A percentile compares a stretch with the other conserved stretches of the same genome.
These are phyloP conservation scores for Dysidea cf. avara DNA, from an alignment of 37 sponge, comb jelly and placozoan genomes.

Conservation along the genomic window DNA sequence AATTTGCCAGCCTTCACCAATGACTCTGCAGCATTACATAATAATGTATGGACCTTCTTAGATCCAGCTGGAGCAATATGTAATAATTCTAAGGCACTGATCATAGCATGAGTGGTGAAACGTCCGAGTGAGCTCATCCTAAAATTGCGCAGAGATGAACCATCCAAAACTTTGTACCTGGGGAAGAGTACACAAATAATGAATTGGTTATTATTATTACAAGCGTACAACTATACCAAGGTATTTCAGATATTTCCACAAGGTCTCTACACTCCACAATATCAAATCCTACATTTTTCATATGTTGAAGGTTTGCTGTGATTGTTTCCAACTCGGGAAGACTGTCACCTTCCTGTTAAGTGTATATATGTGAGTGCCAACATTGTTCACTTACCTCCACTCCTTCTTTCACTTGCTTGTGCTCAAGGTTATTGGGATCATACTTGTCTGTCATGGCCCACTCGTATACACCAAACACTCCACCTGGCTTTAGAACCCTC, in stretches of 20 bases:
- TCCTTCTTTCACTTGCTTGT: neutral
- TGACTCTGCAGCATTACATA: neutral
- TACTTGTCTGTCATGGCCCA: slow-evolving; percentile 47
- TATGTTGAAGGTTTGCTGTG: neutral
- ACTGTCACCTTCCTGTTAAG: slow-evolving; percentile 50
- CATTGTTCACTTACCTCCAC: slow-evolving; percentile 28
- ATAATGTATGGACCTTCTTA: neutral
- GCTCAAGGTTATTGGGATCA: neutral
- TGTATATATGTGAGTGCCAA: neutral
- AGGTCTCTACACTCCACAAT: slow-evolving; percentile 32
- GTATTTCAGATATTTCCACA: slow-evolving; percentile 30
- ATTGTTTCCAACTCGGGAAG: slow-evolving; percentile 39
- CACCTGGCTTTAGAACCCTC: slow-evolving; percentile 32
- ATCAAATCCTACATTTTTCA: slow-evolving; percentile 58
- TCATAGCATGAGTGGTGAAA: neutral
- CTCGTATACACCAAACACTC: slow-evolving; percentile 4
- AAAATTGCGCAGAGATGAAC: neutral
- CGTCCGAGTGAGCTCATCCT: slow-evolving; percentile 2
- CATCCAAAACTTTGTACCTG: no score
- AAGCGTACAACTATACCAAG: slow-evolving; percentile 32
- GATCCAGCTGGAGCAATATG: slow-evolving; percentile 2
- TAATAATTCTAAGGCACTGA: slow-evolving; percentile 1
- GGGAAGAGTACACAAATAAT: no score
- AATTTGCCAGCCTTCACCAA: slow-evolving; percentile 1
- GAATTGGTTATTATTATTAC: neutral